These are phyloP conservation scores for Brienomyrus brachyistius DNA, from an alignment of 2,113 vertebrate species.

Conservation along the genomic window DNA sequence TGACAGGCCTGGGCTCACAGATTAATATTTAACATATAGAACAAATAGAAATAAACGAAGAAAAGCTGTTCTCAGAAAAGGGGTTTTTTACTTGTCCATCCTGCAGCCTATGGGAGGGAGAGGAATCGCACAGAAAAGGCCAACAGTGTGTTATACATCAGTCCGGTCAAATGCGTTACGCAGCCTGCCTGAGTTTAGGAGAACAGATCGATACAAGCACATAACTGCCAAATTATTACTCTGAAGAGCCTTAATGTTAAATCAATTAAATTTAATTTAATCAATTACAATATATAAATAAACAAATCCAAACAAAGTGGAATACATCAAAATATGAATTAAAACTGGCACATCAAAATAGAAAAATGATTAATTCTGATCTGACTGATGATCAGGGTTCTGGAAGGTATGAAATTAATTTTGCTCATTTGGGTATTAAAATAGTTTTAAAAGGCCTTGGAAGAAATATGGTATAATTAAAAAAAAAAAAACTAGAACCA, in stretches of 20 bases:
- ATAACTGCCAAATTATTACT: background rate
- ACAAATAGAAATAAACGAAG: background rate
- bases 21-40: background rate
- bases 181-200: background rate
- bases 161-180: background rate
- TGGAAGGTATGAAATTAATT: conserved; percentile 8
- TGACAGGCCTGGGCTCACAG: background rate
- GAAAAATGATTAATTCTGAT: background rate
- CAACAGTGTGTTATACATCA: background rate
- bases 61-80: background rate
- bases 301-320: background rate
- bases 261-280: conserved; percentile 1
- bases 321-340: background rate
- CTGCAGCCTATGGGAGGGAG: background rate
- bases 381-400: background rate
- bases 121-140: background rate
- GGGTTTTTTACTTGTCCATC: background rate
- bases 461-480: background rate
- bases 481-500: background rate
- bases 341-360: background rate
- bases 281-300: background rate
- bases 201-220: background rate
- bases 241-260: background rate
- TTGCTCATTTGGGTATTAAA: background rate
- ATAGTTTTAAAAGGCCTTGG: background rate